These are phyloP conservation scores for Petrocephalus schoutedeni DNA, from an alignment of 2,797 vertebrate species.

Conservation along the genomic window DNA sequence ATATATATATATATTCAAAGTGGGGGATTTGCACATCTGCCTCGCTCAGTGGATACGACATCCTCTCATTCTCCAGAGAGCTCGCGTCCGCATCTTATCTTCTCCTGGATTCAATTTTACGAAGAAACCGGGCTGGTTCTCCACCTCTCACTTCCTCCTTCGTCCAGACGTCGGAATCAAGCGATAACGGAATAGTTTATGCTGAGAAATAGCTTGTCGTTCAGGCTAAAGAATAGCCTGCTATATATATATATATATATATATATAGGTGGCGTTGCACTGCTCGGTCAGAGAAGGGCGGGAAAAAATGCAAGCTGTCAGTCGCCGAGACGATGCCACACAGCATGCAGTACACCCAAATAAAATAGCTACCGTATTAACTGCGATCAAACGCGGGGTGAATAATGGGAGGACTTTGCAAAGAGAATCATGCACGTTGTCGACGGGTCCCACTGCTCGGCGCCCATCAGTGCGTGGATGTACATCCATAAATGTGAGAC, in stretches of 20 bases:
- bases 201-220: background rate
- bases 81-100: background rate
- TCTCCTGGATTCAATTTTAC: background rate
- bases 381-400: background rate
- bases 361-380: background rate
- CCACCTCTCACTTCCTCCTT: background rate
- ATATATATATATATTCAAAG: background rate
- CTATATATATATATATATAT: background rate
- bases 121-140: background rate
- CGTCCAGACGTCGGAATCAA: background rate
- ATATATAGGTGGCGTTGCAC: background rate
- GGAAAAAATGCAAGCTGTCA: background rate
- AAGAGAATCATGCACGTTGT: background rate
- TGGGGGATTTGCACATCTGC: background rate
- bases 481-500: background rate
- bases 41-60: background rate
- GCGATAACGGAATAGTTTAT: background rate
- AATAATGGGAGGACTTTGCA: background rate
- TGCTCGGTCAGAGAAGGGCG: background rate
- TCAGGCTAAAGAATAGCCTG: background rate
- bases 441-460: background rate
- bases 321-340: background rate
- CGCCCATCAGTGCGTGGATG: background rate
- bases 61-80: background rate
- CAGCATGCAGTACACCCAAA: background rate